phyloP scores from a whole-genome alignment of 2,888 invertebrate species.

The Capitulum mitella region DNA sequence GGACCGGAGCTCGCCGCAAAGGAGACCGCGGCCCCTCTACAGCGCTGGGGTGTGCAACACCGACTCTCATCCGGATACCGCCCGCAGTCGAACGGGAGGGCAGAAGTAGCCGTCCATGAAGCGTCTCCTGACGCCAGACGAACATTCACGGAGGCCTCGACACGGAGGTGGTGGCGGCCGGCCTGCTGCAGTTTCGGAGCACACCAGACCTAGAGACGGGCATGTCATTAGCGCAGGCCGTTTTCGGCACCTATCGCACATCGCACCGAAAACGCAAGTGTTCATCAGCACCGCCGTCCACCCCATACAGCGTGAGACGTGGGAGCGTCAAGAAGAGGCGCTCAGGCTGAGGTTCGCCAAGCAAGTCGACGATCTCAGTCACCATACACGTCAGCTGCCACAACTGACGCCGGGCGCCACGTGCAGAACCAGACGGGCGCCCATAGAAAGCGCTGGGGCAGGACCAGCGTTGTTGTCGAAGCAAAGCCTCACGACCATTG shows the following conservation, averaged over 20 bases:
- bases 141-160: too few relatives aligned
- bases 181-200: constrained; percentile 25
- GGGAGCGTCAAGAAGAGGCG: too few relatives aligned
- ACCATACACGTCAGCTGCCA: too few relatives aligned
- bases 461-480: too few relatives aligned
- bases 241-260: constrained; percentile 14
- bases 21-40: constrained; percentile 20
- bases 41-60: constrained; percentile 27
- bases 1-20: constrained; percentile 26
- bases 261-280: constrained; percentile 23
- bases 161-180: constrained; percentile 23
- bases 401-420: too few relatives aligned
- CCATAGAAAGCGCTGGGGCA: too few relatives aligned
- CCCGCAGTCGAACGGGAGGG: constrained; percentile 29
- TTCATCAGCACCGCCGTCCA: constrained; percentile 27
- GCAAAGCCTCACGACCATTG: too few relatives aligned
- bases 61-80: constrained; percentile 26
- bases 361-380: too few relatives aligned
- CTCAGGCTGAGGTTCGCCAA: too few relatives aligned
- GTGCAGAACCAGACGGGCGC: too few relatives aligned
- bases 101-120: too few relatives aligned
- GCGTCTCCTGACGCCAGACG: too few relatives aligned
- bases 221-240: constrained; percentile 28
- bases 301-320: constrained; percentile 15
- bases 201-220: constrained; percentile 20